A percentile compares a stretch with the other conserved stretches of the same genome.
phyloP scores from a whole-genome alignment of 2,797 vertebrate genomes.

The Adrianichthys oophorus region DNA sequence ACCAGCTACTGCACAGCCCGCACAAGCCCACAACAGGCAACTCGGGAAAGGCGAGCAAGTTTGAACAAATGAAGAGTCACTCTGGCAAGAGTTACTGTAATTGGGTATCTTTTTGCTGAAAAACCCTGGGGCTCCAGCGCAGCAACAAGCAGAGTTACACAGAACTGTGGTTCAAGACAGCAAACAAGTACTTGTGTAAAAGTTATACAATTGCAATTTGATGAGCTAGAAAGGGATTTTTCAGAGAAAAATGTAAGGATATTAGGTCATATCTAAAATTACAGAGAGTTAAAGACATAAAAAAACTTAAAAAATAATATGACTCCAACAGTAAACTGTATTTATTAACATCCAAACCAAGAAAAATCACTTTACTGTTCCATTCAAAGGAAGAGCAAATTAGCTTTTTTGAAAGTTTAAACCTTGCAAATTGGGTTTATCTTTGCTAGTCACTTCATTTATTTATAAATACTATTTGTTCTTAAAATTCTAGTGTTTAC shows the following conservation, averaged over 20 bases:
- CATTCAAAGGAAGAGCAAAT: no score
- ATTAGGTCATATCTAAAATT: not conserved
- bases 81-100: constrained; percentile 50
- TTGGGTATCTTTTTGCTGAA: constrained; percentile 60
- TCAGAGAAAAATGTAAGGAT: not conserved
- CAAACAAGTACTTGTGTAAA: constrained; percentile 33
- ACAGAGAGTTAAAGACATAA: no score
- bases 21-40: constrained; percentile 49
- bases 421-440: no score
- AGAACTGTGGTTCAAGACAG: constrained; percentile 38
- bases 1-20: constrained; percentile 28
- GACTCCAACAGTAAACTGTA: no score
- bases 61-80: constrained; percentile 65
- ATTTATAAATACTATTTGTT: no score
- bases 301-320: no score
- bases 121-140: constrained; percentile 52
- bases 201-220: constrained; percentile 45
- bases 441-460: no score
- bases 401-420: no score
- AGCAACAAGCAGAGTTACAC: constrained; percentile 48
- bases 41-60: constrained; percentile 57
- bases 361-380: no score
- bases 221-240: constrained; percentile 24
- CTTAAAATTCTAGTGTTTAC: no score
- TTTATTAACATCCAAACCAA: no score